phyloP scores from a whole-genome alignment of 2,113 vertebrate species.

The Prietella phreatophila region DNA sequence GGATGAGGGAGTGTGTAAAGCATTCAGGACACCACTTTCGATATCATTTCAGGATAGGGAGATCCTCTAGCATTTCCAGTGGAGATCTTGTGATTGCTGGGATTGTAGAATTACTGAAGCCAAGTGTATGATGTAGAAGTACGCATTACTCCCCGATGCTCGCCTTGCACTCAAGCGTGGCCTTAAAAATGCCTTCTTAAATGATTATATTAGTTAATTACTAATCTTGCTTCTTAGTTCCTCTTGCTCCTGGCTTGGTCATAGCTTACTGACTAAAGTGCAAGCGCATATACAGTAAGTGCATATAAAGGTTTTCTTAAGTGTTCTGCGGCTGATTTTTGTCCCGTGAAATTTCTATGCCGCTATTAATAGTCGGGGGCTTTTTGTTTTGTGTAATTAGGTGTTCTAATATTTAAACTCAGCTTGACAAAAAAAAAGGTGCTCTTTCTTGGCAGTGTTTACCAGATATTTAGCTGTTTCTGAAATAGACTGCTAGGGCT shows the following conservation, averaged over 20 bases:
- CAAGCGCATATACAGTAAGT: not conserved
- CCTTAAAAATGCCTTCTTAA: not conserved
- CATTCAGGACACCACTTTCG: not conserved
- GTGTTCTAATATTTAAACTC: not conserved
- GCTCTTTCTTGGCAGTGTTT: not conserved
- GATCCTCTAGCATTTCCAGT: not conserved
- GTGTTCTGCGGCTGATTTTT: not conserved
- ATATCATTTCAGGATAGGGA: not conserved
- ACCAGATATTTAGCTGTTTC: not conserved
- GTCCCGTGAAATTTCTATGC: not conserved
- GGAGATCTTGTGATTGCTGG: not conserved
- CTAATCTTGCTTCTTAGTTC: not conserved
- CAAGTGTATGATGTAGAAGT: not conserved
- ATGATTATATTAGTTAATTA: not conserved
- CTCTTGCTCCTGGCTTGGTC: not conserved
- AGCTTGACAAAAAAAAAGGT: not conserved
- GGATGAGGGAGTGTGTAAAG: not conserved
- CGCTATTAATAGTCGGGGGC: not conserved
- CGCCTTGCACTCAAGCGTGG: not conserved
- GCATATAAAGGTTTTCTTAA: not conserved
- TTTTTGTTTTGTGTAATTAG: not conserved
- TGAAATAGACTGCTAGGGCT: not conserved
- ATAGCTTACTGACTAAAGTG: not conserved
- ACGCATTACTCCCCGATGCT: not conserved
- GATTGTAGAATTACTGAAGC: not conserved